Conservation (phyloP, 2,797 vertebrate species). For the Brachymystax lenok region DNA sequence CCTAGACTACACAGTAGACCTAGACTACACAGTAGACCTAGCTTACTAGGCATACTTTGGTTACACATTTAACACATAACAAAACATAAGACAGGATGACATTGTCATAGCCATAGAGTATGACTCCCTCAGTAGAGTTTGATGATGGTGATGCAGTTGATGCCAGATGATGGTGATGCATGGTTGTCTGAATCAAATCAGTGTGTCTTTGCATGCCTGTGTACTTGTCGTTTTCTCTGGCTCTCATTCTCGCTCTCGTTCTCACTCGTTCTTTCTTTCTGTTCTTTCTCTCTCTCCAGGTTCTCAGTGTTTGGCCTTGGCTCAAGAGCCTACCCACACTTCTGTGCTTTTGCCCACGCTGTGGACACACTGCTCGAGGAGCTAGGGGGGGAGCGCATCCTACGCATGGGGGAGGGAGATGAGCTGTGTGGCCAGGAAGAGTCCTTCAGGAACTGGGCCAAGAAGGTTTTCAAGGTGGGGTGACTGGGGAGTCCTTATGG, state of each 20-base stretch:
- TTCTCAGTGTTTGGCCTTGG: constrained; percentile 98
- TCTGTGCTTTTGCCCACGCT: constrained; percentile 97
- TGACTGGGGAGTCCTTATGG: constrained; percentile 18
- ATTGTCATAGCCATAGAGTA: too few species aligned
- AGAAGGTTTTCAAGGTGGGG: constrained; percentile 96
- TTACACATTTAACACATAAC: too few species aligned
- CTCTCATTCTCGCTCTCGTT: constrained; percentile 11
- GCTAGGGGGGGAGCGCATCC: constrained; percentile 96
- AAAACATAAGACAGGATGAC: too few species aligned
- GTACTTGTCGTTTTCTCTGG: constrained; percentile 12
- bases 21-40: too few species aligned
- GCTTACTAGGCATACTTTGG: too few species aligned
- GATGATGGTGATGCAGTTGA: too few species aligned
- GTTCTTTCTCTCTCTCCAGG: constrained; percentile 67
- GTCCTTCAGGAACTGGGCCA: constrained; percentile 98
- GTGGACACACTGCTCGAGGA: constrained; percentile 97
- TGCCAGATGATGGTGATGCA: neutral
- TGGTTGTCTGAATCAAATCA: constrained; percentile 3
- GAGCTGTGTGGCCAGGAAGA: constrained; percentile 98
- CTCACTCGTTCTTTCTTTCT: neutral
- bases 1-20: too few species aligned
- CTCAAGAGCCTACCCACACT: constrained; percentile 96
- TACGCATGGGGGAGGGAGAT: constrained; percentile 97
- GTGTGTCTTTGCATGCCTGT: constrained; percentile 1
- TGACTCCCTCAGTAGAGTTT: too few species aligned